phyloP scores from a whole-genome alignment of 2,888 invertebrate species.

The Agrilus mali region DNA sequence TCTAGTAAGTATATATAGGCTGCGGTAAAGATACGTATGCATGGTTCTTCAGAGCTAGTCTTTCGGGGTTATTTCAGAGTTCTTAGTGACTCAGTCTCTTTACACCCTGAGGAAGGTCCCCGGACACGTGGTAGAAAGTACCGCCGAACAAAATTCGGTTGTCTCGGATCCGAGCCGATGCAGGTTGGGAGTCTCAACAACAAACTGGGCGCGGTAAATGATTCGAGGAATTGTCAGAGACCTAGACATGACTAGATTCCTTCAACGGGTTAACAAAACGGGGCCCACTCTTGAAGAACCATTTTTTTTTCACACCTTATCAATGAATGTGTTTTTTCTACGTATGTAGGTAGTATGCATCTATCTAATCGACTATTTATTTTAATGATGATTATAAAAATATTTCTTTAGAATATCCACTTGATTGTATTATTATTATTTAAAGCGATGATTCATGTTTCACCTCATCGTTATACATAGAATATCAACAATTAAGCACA shows the following conservation, averaged over 20 bases:
- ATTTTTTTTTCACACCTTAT: constrained; percentile 17
- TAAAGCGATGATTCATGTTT: too few species aligned
- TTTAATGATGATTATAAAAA: too few species aligned
- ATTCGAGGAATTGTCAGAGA: constrained; percentile 27
- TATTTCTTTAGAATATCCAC: too few species aligned
- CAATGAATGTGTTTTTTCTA: too few species aligned
- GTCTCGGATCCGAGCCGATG: constrained; percentile 24
- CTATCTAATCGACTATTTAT: too few species aligned
- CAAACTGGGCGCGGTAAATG: constrained; percentile 21
- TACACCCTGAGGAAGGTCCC: constrained; percentile 40
- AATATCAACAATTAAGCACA: too few species aligned
- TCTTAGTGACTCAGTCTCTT: constrained; percentile 25
- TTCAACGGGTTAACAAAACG: constrained; percentile 25
- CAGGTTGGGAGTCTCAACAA: constrained; percentile 20
- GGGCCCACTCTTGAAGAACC: constrained; percentile 29
- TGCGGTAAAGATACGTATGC: too few species aligned
- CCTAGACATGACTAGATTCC: constrained; percentile 25
- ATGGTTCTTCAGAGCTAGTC: constrained; percentile 9
- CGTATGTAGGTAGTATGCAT: too few species aligned
- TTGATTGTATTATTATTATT: too few species aligned
- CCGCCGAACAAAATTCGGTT: constrained; percentile 30
- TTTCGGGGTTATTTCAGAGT: constrained; percentile 30
- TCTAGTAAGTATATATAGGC: too few species aligned
- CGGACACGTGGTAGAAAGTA: constrained; percentile 41
- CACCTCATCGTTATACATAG: too few species aligned